Conservation (phyloP, 1,140 invertebrate species). For the Holcopasites calliopsidis region DNA sequence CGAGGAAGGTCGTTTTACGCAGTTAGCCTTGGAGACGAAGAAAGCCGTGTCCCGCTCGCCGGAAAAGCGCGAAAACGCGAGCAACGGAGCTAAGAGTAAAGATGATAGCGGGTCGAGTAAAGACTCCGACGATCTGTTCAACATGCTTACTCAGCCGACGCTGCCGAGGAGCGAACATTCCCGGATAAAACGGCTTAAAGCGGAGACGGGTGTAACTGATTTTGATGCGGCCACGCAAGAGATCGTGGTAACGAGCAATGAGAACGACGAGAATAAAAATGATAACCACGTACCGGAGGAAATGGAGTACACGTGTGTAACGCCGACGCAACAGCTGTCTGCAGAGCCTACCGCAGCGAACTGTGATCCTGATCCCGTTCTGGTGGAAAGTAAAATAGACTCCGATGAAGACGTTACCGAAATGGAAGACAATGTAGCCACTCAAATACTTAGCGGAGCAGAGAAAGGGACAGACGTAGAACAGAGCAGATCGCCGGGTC, state of each 20-base stretch:
- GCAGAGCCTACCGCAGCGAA: background rate
- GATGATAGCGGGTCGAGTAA: slow-evolving; percentile 9
- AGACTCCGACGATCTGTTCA: slow-evolving; percentile 59
- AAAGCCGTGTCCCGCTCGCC: background rate
- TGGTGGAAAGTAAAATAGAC: background rate
- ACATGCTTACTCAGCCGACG: slow-evolving; percentile 51
- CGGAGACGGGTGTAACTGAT: background rate
- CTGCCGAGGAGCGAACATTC: background rate
- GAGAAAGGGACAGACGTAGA: background rate
- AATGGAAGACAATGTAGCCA: slow-evolving; percentile 11
- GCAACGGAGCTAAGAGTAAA: slow-evolving; percentile 1
- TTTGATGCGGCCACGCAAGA: background rate
- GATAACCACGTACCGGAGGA: background rate
- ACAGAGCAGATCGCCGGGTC: too few species aligned
- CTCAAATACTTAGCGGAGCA: slow-evolving; percentile 23
- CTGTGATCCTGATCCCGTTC: background rate
- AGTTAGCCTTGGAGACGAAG: slow-evolving; percentile 31
- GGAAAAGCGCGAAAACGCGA: background rate
- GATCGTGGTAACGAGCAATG: background rate
- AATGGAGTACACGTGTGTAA: background rate
- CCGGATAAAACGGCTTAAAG: background rate
- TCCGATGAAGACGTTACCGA: slow-evolving; percentile 18
- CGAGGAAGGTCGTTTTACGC: slow-evolving; percentile 33
- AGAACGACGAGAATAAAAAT: background rate
- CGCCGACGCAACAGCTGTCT: background rate